Conservation (phyloP, 2,888 invertebrate species). For the Syritta pipiens region DNA sequence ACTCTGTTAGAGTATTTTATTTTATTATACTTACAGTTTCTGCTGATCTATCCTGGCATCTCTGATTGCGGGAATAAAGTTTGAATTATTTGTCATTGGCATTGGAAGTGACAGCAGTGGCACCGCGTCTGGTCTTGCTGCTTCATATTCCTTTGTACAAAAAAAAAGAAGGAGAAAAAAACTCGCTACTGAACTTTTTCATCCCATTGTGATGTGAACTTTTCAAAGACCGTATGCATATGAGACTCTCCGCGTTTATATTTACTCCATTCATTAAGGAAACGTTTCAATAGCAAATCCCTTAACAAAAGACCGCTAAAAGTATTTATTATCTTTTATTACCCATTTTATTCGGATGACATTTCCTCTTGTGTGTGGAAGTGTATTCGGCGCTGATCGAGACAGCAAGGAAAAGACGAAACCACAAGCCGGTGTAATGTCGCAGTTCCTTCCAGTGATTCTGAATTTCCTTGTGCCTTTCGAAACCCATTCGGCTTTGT, state of each 20-base stretch:
- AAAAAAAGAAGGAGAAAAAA: no score
- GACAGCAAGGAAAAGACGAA: slow-evolving; percentile 28
- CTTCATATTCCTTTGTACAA: not conserved
- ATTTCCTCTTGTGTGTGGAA: slow-evolving; percentile 49
- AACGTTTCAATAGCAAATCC: slow-evolving; percentile 69
- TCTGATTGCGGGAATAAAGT: slow-evolving; percentile 28
- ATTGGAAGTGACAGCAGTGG: slow-evolving; percentile 35
- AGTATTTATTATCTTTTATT: slow-evolving; percentile 62
- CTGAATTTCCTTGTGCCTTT: slow-evolving; percentile 9
- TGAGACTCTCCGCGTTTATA: slow-evolving; percentile 25
- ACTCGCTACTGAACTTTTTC: slow-evolving; percentile 24
- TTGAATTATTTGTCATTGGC: slow-evolving; percentile 51
- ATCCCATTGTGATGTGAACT: slow-evolving; percentile 40
- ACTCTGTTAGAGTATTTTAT: slow-evolving; percentile 22
- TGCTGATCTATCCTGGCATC: slow-evolving; percentile 2
- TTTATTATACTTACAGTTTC: slow-evolving; percentile 14
- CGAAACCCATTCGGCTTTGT: slow-evolving; percentile 38
- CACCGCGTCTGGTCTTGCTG: slow-evolving; percentile 25
- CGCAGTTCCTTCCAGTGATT: slow-evolving; percentile 20
- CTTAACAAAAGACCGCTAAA: slow-evolving; percentile 50
- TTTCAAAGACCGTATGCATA: slow-evolving; percentile 25
- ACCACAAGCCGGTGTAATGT: slow-evolving; percentile 69
- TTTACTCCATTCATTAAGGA: slow-evolving; percentile 66
- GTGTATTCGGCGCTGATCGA: slow-evolving; percentile 16
- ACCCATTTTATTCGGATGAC: slow-evolving; percentile 30